A percentile compares a stretch with the other conserved stretches of the same genome.
These are phyloP conservation scores for Bostrychus sinensis DNA, from an alignment of 2,113 vertebrate genomes.

Conservation along the genomic window DNA sequence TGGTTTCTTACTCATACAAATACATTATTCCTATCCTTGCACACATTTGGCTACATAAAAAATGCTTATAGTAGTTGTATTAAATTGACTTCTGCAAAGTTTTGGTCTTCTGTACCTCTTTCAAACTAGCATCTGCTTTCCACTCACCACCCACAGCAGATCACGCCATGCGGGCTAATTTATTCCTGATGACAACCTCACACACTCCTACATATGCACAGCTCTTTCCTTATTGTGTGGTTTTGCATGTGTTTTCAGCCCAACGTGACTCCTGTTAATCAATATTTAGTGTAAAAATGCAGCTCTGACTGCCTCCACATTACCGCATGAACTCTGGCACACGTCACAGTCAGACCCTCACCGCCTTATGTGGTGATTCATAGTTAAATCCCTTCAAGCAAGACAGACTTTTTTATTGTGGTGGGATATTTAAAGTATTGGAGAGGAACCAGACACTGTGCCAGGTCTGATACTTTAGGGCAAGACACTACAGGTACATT, in stretches of 20 bases:
- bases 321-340: not conserved
- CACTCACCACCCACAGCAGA: conserved; percentile 48
- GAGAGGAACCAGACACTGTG: not conserved
- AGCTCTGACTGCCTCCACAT: conserved; percentile 16
- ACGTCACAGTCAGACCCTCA: conserved; percentile 1
- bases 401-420: not conserved
- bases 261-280: conserved; percentile 14
- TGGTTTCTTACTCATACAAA: no score
- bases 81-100: not conserved
- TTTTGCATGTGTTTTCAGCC: not conserved
- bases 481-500: not conserved
- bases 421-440: not conserved
- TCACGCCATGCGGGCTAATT: conserved; percentile 43
- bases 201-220: conserved; percentile 42
- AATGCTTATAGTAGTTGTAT: not conserved
- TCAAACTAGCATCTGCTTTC: conserved; percentile 56
- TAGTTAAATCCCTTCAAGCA: not conserved
- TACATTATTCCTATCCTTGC: no score
- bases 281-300: conserved; percentile 15
- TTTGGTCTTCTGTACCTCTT: conserved; percentile 14
- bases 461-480: not conserved
- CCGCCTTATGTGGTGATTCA: conserved; percentile 2
- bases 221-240: conserved; percentile 1
- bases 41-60: not conserved
- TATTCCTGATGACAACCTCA: conserved; percentile 50